Evolutionary conservation across 2,797 vertebrate species (phyloP), one percentile per base, ranked within the genome.

Genomic region (Sitta carolinensis): DNA sequence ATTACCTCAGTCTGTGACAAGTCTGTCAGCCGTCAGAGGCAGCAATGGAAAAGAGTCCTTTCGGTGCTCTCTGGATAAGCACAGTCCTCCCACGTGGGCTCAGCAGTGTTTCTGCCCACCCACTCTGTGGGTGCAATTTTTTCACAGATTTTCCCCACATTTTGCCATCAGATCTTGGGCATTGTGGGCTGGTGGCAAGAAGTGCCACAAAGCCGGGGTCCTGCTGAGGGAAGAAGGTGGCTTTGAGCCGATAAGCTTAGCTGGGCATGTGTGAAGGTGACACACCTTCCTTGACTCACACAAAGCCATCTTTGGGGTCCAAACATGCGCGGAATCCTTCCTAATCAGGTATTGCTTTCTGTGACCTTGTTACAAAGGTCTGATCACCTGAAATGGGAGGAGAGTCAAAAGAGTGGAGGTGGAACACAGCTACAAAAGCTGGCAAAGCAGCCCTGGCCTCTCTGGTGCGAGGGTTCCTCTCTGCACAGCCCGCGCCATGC

Each of bases 31-130:
- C 90, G 98, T 7, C 97, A 98, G 74, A 96, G 97, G 7, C 97
- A 98, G 5, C 27, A n/a, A 19, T 94, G 48, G 79, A 94, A 40
- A 93, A 75, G 11, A 87, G 94, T 96, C 68, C 80, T 14, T 98
- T 98, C 78, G 98, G 98, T 81, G 98, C 97, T 0, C 52, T 98
- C 18, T 91, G 98, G 29, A 96, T 97, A 23, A 97, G 98, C 73
- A 98, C 98, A 27, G 67, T 98, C 51, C 22, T 98, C 40, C 94
- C 97, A 8, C 97, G 95, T 3, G 98, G 97, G 16, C 85, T 98
- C 98, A 54, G 98, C 98, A 91, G 95, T 96, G 29, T 93, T 98
- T 85, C 58, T 98, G 79, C 98, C 97, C 22, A 36, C 98, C 5
- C 98, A 97, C 2, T 97, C 97, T 1, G 59, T 17, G 27, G 6